Evolutionary conservation across 2,888 invertebrate genomes (phyloP).

Genomic region (Adelognathus sp.): DNA sequence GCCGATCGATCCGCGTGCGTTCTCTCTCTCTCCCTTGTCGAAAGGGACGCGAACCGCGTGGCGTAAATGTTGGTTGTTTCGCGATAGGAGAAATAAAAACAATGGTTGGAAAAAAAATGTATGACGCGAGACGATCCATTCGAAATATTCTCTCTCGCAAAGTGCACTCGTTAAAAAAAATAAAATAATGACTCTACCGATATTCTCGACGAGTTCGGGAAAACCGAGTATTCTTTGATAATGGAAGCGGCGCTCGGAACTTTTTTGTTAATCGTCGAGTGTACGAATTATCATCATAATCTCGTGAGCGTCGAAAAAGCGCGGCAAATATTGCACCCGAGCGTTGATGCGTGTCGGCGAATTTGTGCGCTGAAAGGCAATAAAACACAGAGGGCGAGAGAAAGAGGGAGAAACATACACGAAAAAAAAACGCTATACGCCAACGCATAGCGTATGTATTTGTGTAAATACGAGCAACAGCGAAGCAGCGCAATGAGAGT

Average conservation of each 20-base stretch:
- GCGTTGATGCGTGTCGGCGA: not conserved
- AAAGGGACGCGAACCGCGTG: constrained; percentile 17
- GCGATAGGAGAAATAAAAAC: not conserved
- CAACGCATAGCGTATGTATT: too few species aligned
- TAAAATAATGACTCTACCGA: too few species aligned
- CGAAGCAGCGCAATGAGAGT: too few species aligned
- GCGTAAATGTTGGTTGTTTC: not conserved
- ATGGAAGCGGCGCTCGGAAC: constrained; percentile 24
- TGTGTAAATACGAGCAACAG: too few species aligned
- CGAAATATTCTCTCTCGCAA: not conserved
- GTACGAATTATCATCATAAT: not conserved
- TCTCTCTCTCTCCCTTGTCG: not conserved
- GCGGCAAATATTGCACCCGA: constrained; percentile 12
- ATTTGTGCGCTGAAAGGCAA: not conserved
- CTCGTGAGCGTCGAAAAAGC: constrained; percentile 10
- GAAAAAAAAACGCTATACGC: too few species aligned
- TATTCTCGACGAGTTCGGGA: not conserved
- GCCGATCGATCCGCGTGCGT: not conserved
- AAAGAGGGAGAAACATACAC: too few species aligned
- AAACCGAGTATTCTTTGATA: not conserved
- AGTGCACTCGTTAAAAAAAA: not conserved
- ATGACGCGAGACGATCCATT: not conserved
- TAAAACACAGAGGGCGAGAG: not conserved
- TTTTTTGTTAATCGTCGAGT: not conserved
- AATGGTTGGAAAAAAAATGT: not conserved